phyloP scores from a whole-genome alignment of 2,113 vertebrate species.

The Tretioscincus oriximinensis region DNA sequence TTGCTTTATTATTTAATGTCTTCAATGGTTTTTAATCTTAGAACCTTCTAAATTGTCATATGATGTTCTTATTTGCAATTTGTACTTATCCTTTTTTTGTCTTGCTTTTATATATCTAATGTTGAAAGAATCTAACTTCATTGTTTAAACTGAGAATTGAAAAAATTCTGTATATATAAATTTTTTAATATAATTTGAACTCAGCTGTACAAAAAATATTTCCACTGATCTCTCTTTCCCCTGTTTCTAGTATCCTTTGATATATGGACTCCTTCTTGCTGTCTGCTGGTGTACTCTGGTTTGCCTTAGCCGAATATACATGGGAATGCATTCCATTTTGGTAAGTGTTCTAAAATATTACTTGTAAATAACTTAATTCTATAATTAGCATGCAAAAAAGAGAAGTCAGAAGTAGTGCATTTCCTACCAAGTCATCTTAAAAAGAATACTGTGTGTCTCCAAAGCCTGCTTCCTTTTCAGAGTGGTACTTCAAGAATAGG shows the following conservation, averaged over 20 bases:
- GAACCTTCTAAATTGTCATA: neutral
- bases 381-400: neutral
- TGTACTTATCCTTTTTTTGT: neutral
- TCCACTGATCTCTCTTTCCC: slow-evolving; percentile 26
- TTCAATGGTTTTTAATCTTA: neutral
- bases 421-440: neutral
- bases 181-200: no score
- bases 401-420: neutral
- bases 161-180: no score
- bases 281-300: slow-evolving; percentile 92
- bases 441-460: neutral
- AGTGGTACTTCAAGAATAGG: neutral
- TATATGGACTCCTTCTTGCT: slow-evolving; percentile 82
- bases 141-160: no score
- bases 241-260: slow-evolving; percentile 82
- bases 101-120: neutral
- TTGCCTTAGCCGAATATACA: slow-evolving; percentile 94
- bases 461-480: neutral
- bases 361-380: no score
- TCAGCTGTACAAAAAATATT: neutral
- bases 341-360: slow-evolving; percentile 73
- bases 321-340: slow-evolving; percentile 99
- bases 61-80: neutral
- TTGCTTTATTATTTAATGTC: neutral
- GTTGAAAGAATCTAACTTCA: neutral